Percentiles rank a stretch among this genome's conserved stretches.
phyloP scores from a whole-genome alignment of 2,797 vertebrate species.

The Telmatherina bonti region DNA sequence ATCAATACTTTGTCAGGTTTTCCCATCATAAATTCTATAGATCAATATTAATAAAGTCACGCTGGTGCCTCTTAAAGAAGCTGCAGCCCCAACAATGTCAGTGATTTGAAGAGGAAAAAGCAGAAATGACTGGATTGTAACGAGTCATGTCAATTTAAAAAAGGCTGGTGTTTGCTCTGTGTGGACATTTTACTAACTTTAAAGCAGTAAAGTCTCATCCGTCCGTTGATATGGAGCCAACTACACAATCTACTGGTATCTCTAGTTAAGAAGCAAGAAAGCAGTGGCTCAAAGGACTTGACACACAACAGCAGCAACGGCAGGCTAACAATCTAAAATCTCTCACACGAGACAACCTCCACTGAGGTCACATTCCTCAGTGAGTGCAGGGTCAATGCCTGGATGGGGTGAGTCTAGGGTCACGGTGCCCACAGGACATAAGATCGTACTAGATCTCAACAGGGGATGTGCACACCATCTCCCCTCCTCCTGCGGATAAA shows the following conservation, averaged over 20 bases:
- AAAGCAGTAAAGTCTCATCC: background rate
- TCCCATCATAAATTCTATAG: background rate
- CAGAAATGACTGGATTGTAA: background rate
- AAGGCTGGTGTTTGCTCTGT: background rate
- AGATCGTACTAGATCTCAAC: constrained; percentile 59
- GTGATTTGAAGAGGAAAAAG: background rate
- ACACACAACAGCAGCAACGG: constrained; percentile 23
- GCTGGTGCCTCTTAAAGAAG: background rate
- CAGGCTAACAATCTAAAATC: constrained; percentile 61
- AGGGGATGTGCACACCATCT: constrained; percentile 29
- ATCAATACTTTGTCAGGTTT: background rate
- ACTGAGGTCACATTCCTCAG: constrained; percentile 82
- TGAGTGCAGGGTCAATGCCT: constrained; percentile 80
- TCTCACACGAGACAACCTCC: constrained; percentile 69
- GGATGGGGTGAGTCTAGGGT: constrained; percentile 80
- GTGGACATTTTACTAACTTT: background rate
- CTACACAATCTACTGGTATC: constrained; percentile 25
- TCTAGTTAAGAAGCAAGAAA: constrained; percentile 22
- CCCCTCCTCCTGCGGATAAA: constrained; percentile 4
- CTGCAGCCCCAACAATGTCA: background rate
- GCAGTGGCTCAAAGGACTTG: constrained; percentile 34
- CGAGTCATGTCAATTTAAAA: background rate
- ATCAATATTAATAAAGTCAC: background rate
- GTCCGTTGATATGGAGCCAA: background rate
- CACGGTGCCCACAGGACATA: constrained; percentile 75